Base-by-base conservation (phyloP, 2,113 vertebrate genomes). In the Lepisosteus oculatus region DNA sequence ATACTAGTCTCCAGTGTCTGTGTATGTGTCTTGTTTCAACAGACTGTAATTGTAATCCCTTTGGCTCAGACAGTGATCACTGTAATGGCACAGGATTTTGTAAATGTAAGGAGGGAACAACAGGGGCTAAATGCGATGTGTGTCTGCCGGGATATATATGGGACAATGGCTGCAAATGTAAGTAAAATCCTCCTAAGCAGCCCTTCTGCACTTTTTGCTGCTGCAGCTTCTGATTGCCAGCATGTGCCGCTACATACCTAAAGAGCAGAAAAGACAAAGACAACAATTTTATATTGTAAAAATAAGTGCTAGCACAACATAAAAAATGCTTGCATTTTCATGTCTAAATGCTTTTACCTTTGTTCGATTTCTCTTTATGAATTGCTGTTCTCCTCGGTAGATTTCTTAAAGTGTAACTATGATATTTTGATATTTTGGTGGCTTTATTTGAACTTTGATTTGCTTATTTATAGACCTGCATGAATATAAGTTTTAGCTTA, bases 41-140 rank as follows among this genome's bases (percentile, higher is more conserved):
- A 99, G 97, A 97, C 85, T 99, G 96, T 96, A 95, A 95, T 91
- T 99, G 96, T 98, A 95, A 97, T 92, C 94, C 93, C 89, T 91
- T 91, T 93, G 97, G 97, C 90, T 97, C 97, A 90, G 91, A 95
- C 92, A 95, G 89, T 93, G 94, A 93, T 89, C 95, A 91, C 92
- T 99, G 96, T 97, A 98, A 98, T 96, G 95, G 90, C 94, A 97
- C 94, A 90, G 97, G 96, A 96, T 94, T 94, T 94, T 99, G 97
- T 98, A 93, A 94, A 92, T 99, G 97, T 97, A 99, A 98, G 93
- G 90, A 94, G 87, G 96, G 96, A 91, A 89, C 95, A 3, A 94
- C 95, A 90, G 96, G 97, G 92, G 91, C 92, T 87, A 97, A 96
- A 89, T 99, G 97, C 94, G 94, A 94, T 89, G 91, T 95, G 86